Percentiles rank a stretch among this genome's conserved stretches.
Conservation (phyloP, 2,888 invertebrate species). For the Saturnia japonica region DNA sequence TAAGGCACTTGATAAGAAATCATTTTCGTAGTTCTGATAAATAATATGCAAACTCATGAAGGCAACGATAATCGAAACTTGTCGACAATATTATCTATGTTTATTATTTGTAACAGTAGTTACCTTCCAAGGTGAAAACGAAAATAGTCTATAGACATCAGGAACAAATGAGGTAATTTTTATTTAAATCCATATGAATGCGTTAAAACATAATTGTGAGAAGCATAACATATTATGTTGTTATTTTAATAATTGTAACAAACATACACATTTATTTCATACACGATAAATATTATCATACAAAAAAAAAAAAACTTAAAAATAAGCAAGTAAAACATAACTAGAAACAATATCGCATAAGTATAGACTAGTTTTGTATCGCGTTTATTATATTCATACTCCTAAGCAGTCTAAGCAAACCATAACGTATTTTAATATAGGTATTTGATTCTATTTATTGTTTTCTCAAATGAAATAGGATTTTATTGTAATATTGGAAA, state of each 20-base stretch:
- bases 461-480: neutral
- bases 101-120: neutral
- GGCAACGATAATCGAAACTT: neutral
- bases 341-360: constrained; percentile 3
- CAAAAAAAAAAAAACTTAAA: neutral
- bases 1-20: neutral
- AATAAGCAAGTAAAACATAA: constrained; percentile 8
- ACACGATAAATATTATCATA: neutral
- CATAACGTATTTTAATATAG: neutral
- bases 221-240: too few relatives aligned
- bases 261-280: neutral
- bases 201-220: too few relatives aligned
- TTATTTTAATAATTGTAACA: neutral
- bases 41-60: neutral
- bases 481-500: neutral
- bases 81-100: neutral
- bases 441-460: neutral
- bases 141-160: too few relatives aligned
- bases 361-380: constrained; percentile 6
- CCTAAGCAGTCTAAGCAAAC: neutral
- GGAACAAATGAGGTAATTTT: too few relatives aligned
- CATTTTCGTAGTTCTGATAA: neutral
- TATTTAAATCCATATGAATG: too few relatives aligned
- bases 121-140: neutral
- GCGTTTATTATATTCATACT: neutral